Base-by-base conservation (phyloP, 2,797 vertebrate genomes). In the Chelmon rostratus region DNA sequence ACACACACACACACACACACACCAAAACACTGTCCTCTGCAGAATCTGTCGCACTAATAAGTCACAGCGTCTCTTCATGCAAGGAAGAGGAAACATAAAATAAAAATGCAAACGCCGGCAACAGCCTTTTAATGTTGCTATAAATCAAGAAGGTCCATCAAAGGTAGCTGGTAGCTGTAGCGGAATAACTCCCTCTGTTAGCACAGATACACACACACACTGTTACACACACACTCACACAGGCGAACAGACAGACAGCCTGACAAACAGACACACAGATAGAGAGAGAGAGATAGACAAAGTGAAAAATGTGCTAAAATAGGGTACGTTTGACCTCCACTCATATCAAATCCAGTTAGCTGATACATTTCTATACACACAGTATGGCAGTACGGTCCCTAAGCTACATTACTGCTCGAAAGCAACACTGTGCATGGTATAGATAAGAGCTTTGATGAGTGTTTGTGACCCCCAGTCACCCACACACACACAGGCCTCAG, bases 101-200 rank as follows among this genome's bases (percentile, higher is more conserved):
- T 84, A 86, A 91, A 91, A 91, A 90, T 89, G 87, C 89, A 91
- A 92, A 91, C 78, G 84, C 62, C 16, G 78, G 83, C 85, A 86
- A 83, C 83, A 84, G 82, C 85, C 79, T 82, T 92, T 94, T 93
- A 93, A 93, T 91, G 86, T 79, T 58, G 70, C 88, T 50, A 92
- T 92, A 94, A 94, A 94, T 93, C 89, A 91, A 58, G 64, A 23
- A 54, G 82, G 79, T 42, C 85, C 85, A 91, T 91, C 81, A 90
- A 86, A 92, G 81, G 83, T 83, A 80, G 85, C 78, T 79, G 78
- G 52, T 80, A 75, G 61, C 78, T 82, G 78, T 57, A 50, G 68
- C 67, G 73, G 63, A 86, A 86, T 78, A 84, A 76, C 76, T 73
- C 71, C 71, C 66, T 83, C 47, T 74, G 70, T 78, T 86, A 71